Base-by-base conservation (phyloP, 1,140 invertebrate species). In the Leptonema lineaticorne region DNA sequence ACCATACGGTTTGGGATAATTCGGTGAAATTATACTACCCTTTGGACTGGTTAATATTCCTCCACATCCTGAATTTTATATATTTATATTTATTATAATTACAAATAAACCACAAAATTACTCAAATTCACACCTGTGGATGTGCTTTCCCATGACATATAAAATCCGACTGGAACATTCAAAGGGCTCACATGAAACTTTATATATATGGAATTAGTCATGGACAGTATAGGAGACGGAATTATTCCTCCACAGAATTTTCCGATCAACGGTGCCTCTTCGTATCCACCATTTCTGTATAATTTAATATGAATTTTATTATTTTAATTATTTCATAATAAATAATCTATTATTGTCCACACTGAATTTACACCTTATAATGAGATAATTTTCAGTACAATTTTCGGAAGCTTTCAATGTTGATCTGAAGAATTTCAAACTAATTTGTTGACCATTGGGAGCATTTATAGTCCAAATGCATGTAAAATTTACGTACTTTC, bases 391-490 rank as follows among this genome's bases (percentile, higher is more conserved):
- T 64, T 83, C 89, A n/a, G 73, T 69, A 73, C 92, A 92, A 57
- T 82, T 78, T 9, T 60, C 57, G 50, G 85, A 81, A 16, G 68
- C 18, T 78, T 94, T 92, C 14, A 96, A 60, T 0, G 88, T 75
- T 75, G 96, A 94, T 29, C 84, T 68, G 0, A 85, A 84, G n/a
- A 94, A 75, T 66, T 88, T 89, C 1, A 96, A 78, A 70, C 83
- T 77, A 37, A 96, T 86, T 77, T 92, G 90, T 46, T 88, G 84
- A 4, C 87, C 89, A 30, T 77, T 73, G 0, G 85, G 81, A 0
- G 89, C 92, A 58, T 82, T 82, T 45, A 97, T 88, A 0, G 79
- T 82, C 93, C 92, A 96, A 11, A 77, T 78, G 75, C 94, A 96
- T 62, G 90, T 85, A n/a, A n/a, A n/a, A n/a, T n/a, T n/a, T n/a